Percentiles rank a stretch among this genome's conserved stretches.
phyloP scores from a whole-genome alignment of 2,113 vertebrate species.

The Odontesthes bonariensis region DNA sequence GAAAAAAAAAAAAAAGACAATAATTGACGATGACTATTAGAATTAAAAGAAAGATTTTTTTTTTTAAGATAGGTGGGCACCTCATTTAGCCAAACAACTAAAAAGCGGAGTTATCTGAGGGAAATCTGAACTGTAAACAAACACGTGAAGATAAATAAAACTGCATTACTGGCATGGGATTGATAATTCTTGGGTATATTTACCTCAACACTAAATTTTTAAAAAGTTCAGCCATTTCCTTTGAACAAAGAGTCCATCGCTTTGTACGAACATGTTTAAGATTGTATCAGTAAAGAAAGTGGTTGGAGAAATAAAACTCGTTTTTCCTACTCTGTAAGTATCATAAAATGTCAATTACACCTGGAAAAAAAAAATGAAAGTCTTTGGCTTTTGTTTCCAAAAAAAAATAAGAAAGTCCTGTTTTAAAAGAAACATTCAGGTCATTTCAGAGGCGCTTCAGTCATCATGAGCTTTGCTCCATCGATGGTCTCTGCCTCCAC shows the following conservation, averaged over 20 bases:
- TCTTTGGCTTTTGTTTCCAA: slow-evolving; percentile 80
- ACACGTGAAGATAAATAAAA: slow-evolving; percentile 45
- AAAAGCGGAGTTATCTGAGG: slow-evolving; percentile 31
- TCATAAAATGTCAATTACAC: slow-evolving; percentile 44
- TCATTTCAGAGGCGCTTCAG: slow-evolving; percentile 27
- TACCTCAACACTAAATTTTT: slow-evolving; percentile 43
- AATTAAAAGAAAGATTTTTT: slow-evolving; percentile 13
- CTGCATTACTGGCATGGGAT: slow-evolving; percentile 52
- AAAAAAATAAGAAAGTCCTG: slow-evolving; percentile 23
- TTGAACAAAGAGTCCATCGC: slow-evolving; percentile 31
- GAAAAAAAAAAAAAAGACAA: not conserved
- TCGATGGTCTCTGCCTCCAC: slow-evolving; percentile 51
- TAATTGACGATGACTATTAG: no score
- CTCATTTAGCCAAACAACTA: slow-evolving; percentile 15
- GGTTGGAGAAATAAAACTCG: slow-evolving; percentile 30
- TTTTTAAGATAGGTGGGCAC: slow-evolving; percentile 17
- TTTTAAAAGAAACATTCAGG: slow-evolving; percentile 68
- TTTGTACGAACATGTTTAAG: slow-evolving; percentile 48
- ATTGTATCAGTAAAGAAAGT: slow-evolving; percentile 63
- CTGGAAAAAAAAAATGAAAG: slow-evolving; percentile 48
- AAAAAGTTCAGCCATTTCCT: slow-evolving; percentile 46
- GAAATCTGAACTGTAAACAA: slow-evolving; percentile 77
- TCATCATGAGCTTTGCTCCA: slow-evolving; percentile 12
- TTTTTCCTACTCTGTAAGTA: slow-evolving; percentile 24
- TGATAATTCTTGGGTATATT: slow-evolving; percentile 54